Evolutionary conservation across 1,140 invertebrate genomes (phyloP).

Genomic region (Microplitis demolitor): DNA sequence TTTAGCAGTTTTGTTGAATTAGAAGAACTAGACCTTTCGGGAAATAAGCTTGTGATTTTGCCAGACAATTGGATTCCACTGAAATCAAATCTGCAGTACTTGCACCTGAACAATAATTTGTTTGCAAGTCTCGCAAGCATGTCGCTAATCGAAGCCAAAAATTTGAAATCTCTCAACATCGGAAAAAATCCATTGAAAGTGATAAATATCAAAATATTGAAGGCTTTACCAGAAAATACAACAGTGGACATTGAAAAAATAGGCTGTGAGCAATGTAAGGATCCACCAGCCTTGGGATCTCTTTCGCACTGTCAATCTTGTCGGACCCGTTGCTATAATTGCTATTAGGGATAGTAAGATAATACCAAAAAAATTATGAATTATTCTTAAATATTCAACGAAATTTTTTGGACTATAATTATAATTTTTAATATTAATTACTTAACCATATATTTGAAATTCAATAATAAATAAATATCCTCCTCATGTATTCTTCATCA

Average conservation of each 20-base stretch:
- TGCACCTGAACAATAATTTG: background rate
- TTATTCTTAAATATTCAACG: no score
- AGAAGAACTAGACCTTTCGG: background rate
- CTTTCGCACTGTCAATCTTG: no score
- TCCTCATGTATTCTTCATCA: no score
- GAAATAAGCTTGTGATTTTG: background rate
- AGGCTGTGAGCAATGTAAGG: no score
- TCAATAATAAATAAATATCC: no score
- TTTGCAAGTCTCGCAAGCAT: background rate
- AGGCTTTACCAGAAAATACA: background rate
- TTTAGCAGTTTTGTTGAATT: background rate
- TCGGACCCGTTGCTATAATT: no score
- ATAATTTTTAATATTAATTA: no score
- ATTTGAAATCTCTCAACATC: slow-evolving; percentile 19
- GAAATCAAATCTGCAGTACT: background rate
- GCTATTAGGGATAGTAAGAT: no score
- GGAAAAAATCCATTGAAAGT: slow-evolving; percentile 21
- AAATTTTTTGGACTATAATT: no score
- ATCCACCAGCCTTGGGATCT: no score
- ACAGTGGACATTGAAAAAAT: background rate
- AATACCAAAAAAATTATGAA: no score
- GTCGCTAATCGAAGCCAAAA: slow-evolving; percentile 20
- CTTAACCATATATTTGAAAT: no score
- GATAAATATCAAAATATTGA: background rate
- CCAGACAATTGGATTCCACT: background rate